Percentiles rank a stretch among this genome's conserved stretches.
Conservation (phyloP, 2,888 invertebrate genomes). For the Exephanes ischioxanthus region DNA sequence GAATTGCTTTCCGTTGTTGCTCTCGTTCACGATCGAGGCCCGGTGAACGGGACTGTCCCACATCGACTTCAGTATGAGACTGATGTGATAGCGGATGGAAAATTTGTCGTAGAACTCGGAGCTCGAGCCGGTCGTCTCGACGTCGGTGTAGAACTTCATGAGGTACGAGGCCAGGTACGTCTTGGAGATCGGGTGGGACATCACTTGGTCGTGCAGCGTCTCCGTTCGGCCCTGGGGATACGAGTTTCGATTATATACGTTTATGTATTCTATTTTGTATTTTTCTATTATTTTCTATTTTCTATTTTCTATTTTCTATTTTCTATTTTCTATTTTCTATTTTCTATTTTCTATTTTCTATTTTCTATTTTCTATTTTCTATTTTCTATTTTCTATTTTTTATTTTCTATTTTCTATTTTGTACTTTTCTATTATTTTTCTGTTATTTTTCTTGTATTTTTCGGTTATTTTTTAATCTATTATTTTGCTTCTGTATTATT, state of each 20-base stretch:
- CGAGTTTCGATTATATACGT: neutral
- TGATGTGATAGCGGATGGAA: constrained; percentile 98
- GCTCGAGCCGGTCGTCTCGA: constrained; percentile 98
- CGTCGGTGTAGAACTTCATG: constrained; percentile 99
- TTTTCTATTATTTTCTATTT: too few species aligned
- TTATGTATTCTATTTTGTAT: too few species aligned
- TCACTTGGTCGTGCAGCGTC: constrained; percentile 90
- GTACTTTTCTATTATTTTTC: too few species aligned
- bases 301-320: too few species aligned
- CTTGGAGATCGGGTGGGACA: constrained; percentile 95
- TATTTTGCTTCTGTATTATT: too few species aligned
- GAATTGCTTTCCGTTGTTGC: constrained; percentile 95
- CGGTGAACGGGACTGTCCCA: constrained; percentile 97
- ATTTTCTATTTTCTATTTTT: too few species aligned
- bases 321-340: too few species aligned
- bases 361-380: too few species aligned
- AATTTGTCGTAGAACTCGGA: constrained; percentile 99
- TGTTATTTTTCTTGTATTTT: too few species aligned
- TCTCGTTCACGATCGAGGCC: constrained; percentile 95
- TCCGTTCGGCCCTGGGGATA: constrained; percentile 81
- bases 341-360: too few species aligned
- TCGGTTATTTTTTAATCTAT: too few species aligned
- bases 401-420: too few species aligned
- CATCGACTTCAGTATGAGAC: constrained; percentile 97
- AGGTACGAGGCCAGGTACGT: constrained; percentile 94